Conservation (phyloP, 2,113 vertebrate species). For the Prochilodus magdalenae region DNA sequence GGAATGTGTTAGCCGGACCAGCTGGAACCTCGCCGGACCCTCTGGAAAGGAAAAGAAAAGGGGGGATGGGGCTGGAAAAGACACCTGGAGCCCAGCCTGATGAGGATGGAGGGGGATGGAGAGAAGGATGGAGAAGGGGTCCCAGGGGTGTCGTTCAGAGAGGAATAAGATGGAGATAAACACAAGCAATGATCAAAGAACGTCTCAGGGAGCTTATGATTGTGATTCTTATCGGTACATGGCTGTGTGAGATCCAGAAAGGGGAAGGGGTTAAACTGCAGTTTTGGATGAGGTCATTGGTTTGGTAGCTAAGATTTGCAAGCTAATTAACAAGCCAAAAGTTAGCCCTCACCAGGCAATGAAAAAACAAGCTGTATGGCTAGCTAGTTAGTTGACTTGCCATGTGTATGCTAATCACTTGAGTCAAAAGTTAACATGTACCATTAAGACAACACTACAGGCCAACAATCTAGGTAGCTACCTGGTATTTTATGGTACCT, state of each 20-base stretch:
- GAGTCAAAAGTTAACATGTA: too few species aligned
- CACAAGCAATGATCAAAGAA: constrained; percentile 51
- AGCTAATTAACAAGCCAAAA: too few species aligned
- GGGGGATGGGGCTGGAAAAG: constrained; percentile 31
- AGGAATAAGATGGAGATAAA: constrained; percentile 40
- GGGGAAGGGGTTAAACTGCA: too few species aligned
- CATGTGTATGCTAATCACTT: too few species aligned
- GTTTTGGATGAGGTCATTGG: too few species aligned
- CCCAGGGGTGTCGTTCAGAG: constrained; percentile 27
- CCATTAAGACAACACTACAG: too few species aligned
- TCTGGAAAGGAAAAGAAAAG: constrained; percentile 62
- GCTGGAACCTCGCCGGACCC: constrained; percentile 77
- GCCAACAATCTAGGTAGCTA: too few species aligned
- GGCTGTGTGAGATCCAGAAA: neutral
- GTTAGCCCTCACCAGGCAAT: too few species aligned
- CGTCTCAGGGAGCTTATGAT: constrained; percentile 15
- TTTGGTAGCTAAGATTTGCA: too few species aligned
- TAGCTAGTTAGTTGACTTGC: too few species aligned
- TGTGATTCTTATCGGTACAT: constrained; percentile 12
- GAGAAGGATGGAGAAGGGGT: constrained; percentile 23
- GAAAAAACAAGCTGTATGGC: too few species aligned
- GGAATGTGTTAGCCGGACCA: constrained; percentile 84
- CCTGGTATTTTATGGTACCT: too few species aligned
- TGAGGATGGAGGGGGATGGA: constrained; percentile 37
- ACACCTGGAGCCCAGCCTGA: constrained; percentile 53